Conservation (phyloP, 2,113 vertebrate genomes). For the Alligator sinensis region DNA sequence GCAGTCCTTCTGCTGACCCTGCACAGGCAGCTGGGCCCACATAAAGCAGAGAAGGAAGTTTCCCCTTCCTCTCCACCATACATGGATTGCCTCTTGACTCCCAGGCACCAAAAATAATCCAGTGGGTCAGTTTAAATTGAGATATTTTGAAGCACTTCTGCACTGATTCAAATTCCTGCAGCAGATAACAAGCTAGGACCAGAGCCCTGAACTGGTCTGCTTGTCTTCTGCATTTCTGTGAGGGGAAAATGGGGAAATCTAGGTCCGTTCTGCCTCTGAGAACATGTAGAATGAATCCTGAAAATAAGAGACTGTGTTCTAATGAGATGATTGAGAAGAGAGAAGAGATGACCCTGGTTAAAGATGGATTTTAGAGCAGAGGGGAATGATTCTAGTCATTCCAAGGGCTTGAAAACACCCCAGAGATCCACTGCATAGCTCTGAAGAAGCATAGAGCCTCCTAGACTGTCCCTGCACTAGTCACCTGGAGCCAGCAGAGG, state of each 20-base stretch:
- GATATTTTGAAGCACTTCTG: slow-evolving; percentile 66
- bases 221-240: slow-evolving; percentile 16
- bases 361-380: neutral
- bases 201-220: neutral
- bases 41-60: slow-evolving; percentile 66
- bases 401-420: neutral
- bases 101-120: slow-evolving; percentile 61
- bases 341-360: neutral
- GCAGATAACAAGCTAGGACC: slow-evolving; percentile 40
- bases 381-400: neutral
- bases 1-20: slow-evolving; percentile 51
- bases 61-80: slow-evolving; percentile 47
- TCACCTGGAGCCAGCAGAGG: neutral
- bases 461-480: no score
- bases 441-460: neutral
- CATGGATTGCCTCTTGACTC: slow-evolving; percentile 51
- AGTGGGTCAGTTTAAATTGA: slow-evolving; percentile 63
- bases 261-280: neutral
- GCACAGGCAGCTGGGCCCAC: slow-evolving; percentile 26
- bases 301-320: neutral
- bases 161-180: slow-evolving; percentile 43
- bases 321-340: neutral
- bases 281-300: neutral
- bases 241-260: neutral
- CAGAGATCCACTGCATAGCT: neutral